A percentile compares a stretch with the other conserved stretches of the same genome.
These are phyloP conservation scores for Serranus cabrilla DNA, from an alignment of 2,797 vertebrate genomes.

Conservation along the genomic window DNA sequence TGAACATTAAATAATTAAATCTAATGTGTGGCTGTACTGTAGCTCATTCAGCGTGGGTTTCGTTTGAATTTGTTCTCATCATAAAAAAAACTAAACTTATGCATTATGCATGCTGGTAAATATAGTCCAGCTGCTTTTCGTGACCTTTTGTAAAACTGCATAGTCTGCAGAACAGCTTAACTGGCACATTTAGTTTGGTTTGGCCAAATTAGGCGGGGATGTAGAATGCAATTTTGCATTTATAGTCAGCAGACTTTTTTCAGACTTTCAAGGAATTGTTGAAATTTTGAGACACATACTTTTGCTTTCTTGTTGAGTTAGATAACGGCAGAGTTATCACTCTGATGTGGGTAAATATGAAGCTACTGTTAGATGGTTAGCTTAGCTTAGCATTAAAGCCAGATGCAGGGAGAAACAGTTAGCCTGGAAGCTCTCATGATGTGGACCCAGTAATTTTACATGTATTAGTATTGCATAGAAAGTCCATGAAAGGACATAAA, in stretches of 20 bases:
- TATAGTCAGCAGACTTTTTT: background rate
- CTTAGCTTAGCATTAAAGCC: background rate
- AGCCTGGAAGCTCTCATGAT: too few species aligned
- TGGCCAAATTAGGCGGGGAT: background rate
- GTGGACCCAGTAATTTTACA: too few species aligned
- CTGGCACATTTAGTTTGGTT: background rate
- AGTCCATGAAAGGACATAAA: too few species aligned
- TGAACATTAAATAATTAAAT: background rate
- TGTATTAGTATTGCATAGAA: too few species aligned
- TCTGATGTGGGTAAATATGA: background rate
- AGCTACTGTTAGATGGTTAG: background rate
- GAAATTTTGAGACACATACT: background rate
- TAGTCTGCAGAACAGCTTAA: background rate
- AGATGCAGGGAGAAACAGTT: background rate
- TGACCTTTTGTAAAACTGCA: background rate
- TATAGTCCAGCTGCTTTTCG: background rate
- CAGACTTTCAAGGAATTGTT: background rate
- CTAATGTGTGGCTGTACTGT: background rate
- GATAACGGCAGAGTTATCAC: background rate
- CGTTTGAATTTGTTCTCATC: slow-evolving; percentile 1
- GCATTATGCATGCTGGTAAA: background rate
- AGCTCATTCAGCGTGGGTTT: background rate
- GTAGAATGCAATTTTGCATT: background rate
- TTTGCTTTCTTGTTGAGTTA: background rate
- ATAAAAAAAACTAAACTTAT: background rate